These are phyloP conservation scores for Sebastes taczanowskii DNA, from an alignment of 2,797 vertebrate species.

Conservation along the genomic window DNA sequence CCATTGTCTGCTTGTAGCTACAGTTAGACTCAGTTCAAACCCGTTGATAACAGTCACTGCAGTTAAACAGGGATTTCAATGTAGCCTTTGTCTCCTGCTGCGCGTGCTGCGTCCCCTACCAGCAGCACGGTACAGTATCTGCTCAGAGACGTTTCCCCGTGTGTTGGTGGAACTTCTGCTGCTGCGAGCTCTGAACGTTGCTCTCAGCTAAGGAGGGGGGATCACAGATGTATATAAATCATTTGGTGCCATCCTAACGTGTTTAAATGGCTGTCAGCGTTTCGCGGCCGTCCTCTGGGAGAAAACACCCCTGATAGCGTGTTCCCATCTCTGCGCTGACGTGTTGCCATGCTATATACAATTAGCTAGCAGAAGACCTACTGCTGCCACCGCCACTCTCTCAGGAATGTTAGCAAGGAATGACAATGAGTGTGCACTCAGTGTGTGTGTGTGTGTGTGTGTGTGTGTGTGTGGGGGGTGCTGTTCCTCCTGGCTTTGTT, in stretches of 20 bases:
- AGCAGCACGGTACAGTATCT: slow-evolving; percentile 27
- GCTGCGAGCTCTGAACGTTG: slow-evolving; percentile 3
- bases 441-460: slow-evolving; percentile 34
- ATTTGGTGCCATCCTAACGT: slow-evolving; percentile 48
- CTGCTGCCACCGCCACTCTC: slow-evolving; percentile 64
- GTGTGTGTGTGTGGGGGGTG: slow-evolving; percentile 34
- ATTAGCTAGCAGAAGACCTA: slow-evolving; percentile 72
- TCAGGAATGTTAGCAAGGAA: slow-evolving; percentile 77
- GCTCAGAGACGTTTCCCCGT: slow-evolving; percentile 11
- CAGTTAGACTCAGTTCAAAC: slow-evolving; percentile 22
- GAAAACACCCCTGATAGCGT: slow-evolving; percentile 47
- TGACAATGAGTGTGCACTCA: slow-evolving; percentile 73
- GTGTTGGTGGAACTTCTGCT: slow-evolving; percentile 28
- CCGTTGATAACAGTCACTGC: slow-evolving; percentile 30
- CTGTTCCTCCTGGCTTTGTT: slow-evolving; percentile 80
- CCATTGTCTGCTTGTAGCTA: slow-evolving; percentile 20
- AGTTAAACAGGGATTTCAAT: slow-evolving; percentile 46
- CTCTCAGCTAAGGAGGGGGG: slow-evolving; percentile 6
- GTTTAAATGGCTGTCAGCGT: slow-evolving; percentile 67
- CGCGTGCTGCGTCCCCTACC: slow-evolving; percentile 33
- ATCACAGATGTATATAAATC: slow-evolving; percentile 51
- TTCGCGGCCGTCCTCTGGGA: slow-evolving; percentile 43
- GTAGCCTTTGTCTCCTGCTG: slow-evolving; percentile 54
- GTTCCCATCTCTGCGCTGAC: slow-evolving; percentile 61
- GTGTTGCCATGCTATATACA: slow-evolving; percentile 65